Base-by-base conservation (phyloP, 2,113 vertebrate genomes). In the Nanorana parkeri region DNA sequence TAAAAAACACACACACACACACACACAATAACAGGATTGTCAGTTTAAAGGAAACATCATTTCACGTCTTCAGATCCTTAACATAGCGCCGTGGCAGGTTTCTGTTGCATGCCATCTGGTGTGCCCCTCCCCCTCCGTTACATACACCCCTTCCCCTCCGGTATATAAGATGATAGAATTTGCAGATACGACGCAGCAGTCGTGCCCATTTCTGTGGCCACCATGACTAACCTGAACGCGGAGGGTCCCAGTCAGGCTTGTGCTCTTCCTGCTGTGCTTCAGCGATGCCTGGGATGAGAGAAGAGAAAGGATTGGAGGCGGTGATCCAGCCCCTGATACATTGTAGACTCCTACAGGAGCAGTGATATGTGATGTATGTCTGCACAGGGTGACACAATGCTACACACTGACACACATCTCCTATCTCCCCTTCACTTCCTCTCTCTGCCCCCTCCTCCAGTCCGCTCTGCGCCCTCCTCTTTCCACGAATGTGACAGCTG, bases 171-270 rank as follows among this genome's bases (percentile, higher is more conserved):
- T 47, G 41, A 47, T 47, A 47, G 8, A 47, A 47, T 47, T 47
- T 47, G 8, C 41, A 47, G 41, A 47, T 47, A 47, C 41, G 41
- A 47, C 41, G 41, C 41, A 47, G 41, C 41, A 47, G 41, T 47
- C 41, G 0, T 47, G 11, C 41, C 41, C 41, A 1, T 15, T 68
- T 21, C 19, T 54, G 64, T 10, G 29, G 32, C 24, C 76, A 2
- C 47, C 60, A 55, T 20, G 41, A 81, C 79, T 81, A 20, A 81
- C 79, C 79, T 73, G 79, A 64, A 74, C 23, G 19, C 52, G 56
- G 68, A 56, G 60, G n/a, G 36, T 73, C 21, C 52, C 69, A 15
- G 54, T 15, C 52, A 56, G 67, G 54, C 68, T 61, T 24, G 72
- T 3, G 55, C 13, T 29, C 55, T 61, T 68, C 41, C 55, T 28